Evolutionary conservation across 2,113 vertebrate species (phyloP).

Genomic region (Burhinus bistriatus): DNA sequence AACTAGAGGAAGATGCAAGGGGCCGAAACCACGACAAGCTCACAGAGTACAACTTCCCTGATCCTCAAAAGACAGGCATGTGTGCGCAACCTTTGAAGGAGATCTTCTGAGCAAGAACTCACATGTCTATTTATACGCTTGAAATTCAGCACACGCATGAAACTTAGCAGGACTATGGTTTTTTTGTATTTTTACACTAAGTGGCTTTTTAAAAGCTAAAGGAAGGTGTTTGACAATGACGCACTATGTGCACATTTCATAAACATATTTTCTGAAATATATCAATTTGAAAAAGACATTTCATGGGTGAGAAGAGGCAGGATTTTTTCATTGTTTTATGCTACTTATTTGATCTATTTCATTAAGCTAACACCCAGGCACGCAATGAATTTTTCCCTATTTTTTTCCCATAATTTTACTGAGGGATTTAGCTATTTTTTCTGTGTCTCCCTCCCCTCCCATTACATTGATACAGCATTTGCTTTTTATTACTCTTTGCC

Average conservation of each 20-base stretch:
- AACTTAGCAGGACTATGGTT: neutral
- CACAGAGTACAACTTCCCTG: neutral
- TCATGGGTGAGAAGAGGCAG: neutral
- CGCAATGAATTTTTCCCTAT: neutral
- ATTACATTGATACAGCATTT: neutral
- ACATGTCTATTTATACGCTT: neutral
- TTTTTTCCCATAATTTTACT: neutral
- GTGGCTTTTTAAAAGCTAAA: neutral
- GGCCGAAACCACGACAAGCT: neutral
- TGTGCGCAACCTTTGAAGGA: accelerated
- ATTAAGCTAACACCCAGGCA: neutral
- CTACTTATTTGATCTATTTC: neutral
- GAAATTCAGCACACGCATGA: neutral
- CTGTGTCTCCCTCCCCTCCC: accelerated
- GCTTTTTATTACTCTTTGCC: neutral
- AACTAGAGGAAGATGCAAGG: neutral
- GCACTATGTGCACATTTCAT: neutral
- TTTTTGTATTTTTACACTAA: neutral
- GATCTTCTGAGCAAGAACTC: neutral
- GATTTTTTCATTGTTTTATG: neutral
- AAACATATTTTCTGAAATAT: neutral
- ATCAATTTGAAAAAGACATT: neutral
- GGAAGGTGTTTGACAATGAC: neutral
- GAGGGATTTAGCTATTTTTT: neutral
- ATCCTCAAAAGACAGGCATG: neutral